Percentiles rank a stretch among this genome's conserved stretches.
phyloP scores from a whole-genome alignment of 2,113 vertebrate genomes.

The Aldabrachelys gigantea region DNA sequence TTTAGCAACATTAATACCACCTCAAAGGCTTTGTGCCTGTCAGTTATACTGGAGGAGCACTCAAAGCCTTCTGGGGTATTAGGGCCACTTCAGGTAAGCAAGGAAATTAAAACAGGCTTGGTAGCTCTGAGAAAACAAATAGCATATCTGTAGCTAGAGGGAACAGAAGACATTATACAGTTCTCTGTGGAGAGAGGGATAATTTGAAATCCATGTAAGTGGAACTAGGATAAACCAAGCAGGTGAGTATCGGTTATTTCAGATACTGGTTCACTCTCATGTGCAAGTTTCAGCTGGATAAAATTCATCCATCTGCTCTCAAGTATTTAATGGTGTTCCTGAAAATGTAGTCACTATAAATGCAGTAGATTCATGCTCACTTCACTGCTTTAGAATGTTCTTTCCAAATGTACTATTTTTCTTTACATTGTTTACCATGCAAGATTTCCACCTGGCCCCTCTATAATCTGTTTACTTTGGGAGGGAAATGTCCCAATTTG shows the following conservation, averaged over 20 bases:
- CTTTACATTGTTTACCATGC: background rate
- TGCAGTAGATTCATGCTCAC: background rate
- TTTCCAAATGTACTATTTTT: background rate
- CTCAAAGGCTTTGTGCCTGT: background rate
- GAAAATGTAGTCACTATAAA: background rate
- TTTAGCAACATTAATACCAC: background rate
- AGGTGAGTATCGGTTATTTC: background rate
- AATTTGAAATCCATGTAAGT: background rate
- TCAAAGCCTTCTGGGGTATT: background rate
- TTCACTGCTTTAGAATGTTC: background rate
- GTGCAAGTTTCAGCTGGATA: background rate
- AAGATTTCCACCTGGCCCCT: constrained; percentile 50
- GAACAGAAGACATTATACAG: background rate
- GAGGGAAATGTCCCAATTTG: constrained; percentile 30
- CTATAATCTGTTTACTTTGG: constrained; percentile 66
- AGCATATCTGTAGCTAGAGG: background rate
- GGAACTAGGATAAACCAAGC: background rate
- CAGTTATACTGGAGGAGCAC: background rate
- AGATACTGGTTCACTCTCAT: accelerated
- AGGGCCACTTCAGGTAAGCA: background rate
- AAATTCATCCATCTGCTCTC: constrained; percentile 42
- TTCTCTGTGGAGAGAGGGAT: background rate
- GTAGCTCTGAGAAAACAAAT: background rate
- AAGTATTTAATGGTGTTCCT: background rate
- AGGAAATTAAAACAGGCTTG: background rate